Percentiles rank a stretch among this genome's conserved stretches.
Evolutionary conservation across 1,140 invertebrate genomes (phyloP).

Genomic region (Platyura marginata): DNA sequence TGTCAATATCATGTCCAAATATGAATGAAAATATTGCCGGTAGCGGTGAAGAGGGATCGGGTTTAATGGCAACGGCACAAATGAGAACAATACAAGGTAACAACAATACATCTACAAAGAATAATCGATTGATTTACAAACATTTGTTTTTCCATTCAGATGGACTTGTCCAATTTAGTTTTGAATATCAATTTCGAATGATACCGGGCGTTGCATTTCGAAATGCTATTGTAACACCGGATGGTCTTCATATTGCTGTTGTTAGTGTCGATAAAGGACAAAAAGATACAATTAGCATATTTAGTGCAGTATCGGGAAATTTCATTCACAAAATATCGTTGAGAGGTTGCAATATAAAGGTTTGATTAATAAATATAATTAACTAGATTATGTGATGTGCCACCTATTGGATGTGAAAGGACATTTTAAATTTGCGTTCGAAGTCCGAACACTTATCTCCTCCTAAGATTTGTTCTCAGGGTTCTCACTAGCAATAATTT

Average conservation of each 20-base stretch:
- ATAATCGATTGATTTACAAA: too few relatives aligned
- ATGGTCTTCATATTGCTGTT: slow-evolving; percentile 57
- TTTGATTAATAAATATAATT: slow-evolving; percentile 15
- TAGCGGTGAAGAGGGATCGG: slow-evolving; percentile 27
- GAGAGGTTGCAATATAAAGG: slow-evolving; percentile 42
- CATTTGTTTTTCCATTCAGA: too few relatives aligned
- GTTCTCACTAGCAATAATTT: too few relatives aligned
- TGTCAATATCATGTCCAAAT: slow-evolving; percentile 59
- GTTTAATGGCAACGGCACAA: slow-evolving; percentile 41
- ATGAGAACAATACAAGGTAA: slow-evolving; percentile 51
- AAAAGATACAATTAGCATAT: slow-evolving; percentile 66
- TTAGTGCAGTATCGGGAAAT: slow-evolving; percentile 64
- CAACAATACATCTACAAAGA: too few relatives aligned
- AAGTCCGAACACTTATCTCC: too few relatives aligned
- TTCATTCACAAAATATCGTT: slow-evolving; percentile 55
- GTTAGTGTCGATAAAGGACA: slow-evolving; percentile 64
- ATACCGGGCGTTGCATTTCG: slow-evolving; percentile 44
- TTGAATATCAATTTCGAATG: slow-evolving; percentile 57
- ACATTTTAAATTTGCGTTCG: too few relatives aligned
- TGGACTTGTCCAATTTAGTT: slow-evolving; percentile 51
- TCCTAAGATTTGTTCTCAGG: too few relatives aligned
- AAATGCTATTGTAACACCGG: slow-evolving; percentile 58
- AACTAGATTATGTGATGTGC: slow-evolving; percentile 1
- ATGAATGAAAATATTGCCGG: too few relatives aligned
- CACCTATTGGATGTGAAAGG: too few relatives aligned